A percentile compares a stretch with the other conserved stretches of the same genome.
phyloP scores from a whole-genome alignment of 35 echinoderm and acorn worm species.

The Diadema setosum region DNA sequence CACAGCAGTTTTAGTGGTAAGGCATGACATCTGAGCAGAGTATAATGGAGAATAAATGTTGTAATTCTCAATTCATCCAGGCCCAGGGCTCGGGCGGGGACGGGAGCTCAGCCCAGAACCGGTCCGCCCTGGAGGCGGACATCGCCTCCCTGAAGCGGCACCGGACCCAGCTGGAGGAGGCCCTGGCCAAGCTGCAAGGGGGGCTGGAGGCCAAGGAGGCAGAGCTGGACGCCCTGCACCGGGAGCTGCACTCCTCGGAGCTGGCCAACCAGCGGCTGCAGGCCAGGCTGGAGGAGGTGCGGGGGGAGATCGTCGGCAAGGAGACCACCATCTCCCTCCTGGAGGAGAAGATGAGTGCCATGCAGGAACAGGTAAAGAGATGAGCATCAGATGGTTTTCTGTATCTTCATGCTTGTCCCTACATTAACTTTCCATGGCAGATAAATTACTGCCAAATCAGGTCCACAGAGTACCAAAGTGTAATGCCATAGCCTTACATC shows the following conservation, averaged over 20 bases:
- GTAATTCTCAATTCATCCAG: too few species aligned
- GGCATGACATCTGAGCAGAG: too few species aligned
- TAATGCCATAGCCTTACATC: too few species aligned
- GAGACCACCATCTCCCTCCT: slow-evolving; percentile 61
- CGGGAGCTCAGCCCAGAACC: slow-evolving; percentile 25
- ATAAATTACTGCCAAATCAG: too few species aligned
- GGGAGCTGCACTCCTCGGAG: slow-evolving; percentile 54
- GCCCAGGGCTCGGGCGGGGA: slow-evolving; percentile 1
- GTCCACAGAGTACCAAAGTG: too few species aligned
- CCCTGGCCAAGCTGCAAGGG: slow-evolving; percentile 53
- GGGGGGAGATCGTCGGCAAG: slow-evolving; percentile 33
- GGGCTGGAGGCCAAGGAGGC: slow-evolving; percentile 77
- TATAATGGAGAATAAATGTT: too few species aligned
- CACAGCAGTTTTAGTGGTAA: too few species aligned
- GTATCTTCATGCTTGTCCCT: too few species aligned
- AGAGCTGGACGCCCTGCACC: slow-evolving; percentile 35
- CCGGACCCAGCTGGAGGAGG: slow-evolving; percentile 71
- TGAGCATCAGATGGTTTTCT: too few species aligned
- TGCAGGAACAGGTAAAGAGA: slow-evolving; percentile 51
- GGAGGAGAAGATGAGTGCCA: slow-evolving; percentile 47
- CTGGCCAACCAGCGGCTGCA: slow-evolving; percentile 53
- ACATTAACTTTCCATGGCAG: too few species aligned
- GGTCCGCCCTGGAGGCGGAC: slow-evolving; percentile 52
- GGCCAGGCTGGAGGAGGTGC: slow-evolving; percentile 62
- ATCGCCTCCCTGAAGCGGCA: slow-evolving; percentile 52